Evolutionary conservation across 2,888 invertebrate species (phyloP).

Genomic region (Drosophila melanosoma): DNA sequence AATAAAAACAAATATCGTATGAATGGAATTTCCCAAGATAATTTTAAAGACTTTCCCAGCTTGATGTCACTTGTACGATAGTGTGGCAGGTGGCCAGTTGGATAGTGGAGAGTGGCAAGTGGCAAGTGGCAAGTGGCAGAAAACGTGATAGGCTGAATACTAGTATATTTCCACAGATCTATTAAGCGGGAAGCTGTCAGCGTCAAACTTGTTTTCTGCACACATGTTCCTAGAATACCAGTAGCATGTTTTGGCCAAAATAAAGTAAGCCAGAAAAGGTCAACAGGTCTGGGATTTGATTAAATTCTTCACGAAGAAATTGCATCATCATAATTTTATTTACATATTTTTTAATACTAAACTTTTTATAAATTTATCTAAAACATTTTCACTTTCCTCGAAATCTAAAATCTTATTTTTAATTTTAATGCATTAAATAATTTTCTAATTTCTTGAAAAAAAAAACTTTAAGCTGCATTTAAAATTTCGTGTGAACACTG

Average conservation of each 20-base stretch:
- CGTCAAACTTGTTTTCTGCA: conserved; percentile 25
- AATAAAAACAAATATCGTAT: neutral
- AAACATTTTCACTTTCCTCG: neutral
- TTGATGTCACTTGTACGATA: neutral
- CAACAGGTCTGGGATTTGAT: conserved; percentile 19
- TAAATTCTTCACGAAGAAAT: conserved; percentile 27
- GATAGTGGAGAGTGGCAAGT: neutral
- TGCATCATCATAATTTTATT: neutral
- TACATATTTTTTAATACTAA: neutral
- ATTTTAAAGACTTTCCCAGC: neutral
- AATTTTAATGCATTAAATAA: neutral
- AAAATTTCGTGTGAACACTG: neutral
- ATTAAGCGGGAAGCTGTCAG: conserved; percentile 9
- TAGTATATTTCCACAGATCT: conserved; percentile 20
- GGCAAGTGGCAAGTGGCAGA: conserved; percentile 4
- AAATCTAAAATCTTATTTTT: neutral
- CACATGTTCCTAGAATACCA: conserved; percentile 22
- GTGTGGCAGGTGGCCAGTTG: conserved; percentile 8
- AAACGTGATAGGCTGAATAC: conserved; percentile 11
- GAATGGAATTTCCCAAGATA: conserved; percentile 12
- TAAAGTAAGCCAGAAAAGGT: neutral
- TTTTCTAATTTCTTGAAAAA: neutral
- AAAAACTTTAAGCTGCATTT: neutral
- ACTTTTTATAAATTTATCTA: neutral
- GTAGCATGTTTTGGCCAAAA: neutral